Evolutionary conservation across 2,113 vertebrate genomes (phyloP), one percentile per base, ranked within the genome.

Genomic region (Arenaria interpres): DNA sequence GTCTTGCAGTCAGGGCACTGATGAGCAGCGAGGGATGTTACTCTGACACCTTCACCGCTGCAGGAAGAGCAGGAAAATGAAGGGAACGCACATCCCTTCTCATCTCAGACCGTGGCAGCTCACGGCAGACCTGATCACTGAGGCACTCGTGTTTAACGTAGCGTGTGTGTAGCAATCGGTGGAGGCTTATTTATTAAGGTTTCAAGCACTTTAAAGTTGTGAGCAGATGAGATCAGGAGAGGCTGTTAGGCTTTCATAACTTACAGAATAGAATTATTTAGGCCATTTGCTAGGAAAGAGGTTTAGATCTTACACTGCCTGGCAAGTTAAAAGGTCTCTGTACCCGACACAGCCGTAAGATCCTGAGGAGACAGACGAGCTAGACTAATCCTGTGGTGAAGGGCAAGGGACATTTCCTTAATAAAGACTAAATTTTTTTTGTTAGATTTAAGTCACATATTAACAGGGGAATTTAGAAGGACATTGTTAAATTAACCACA

Each of bases 271-370:
- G 68, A 90, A 93, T 71, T 80, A 76, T 93, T 92, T 74, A 80
- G 68, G 86, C 12, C 41, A 46, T 79, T 90, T 80, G 5, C 35
- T 71, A 53, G 72, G 35, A 73, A 74, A 85, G 51, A 77, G 41
- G 10, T 71, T 94, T 92, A 77, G 85, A 73, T 92, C 56, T 93
- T 88, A 48, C 7, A 10, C 57, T 90, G 67, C 37, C 63, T 77
- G 51, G 17, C 11, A 96, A 93, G 37, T 74, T 93, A 77, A 93
- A 92, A 90, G 80, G 14, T 74, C 60, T 89, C n/a, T 93, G 28
- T 71, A 33, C 63, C 25, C 0, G 6, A 81, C 64, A 59, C 39
- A 83, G n/a, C 8, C 1, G 4, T 84, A 71, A 84, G 59, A 85
- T 93, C 83, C 53, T 67, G 46, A 77, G 37, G 79, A 94, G 59